phyloP scores from a whole-genome alignment of 2,797 vertebrate species.

The Sebastolobus alascanus region DNA sequence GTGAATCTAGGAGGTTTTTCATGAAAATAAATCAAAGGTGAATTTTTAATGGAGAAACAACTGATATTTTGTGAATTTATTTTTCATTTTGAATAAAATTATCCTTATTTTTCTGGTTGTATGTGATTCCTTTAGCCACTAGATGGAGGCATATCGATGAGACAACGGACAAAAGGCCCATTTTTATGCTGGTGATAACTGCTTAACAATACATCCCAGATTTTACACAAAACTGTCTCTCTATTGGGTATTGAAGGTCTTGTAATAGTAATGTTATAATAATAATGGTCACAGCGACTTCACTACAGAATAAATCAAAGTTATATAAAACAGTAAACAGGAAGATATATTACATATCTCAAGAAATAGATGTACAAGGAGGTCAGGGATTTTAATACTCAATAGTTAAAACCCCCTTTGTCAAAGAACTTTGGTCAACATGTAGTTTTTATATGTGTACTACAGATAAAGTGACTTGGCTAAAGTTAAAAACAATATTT shows the following conservation, averaged over 20 bases:
- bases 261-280: neutral
- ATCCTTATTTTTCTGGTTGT: neutral
- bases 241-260: neutral
- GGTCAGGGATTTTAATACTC: neutral
- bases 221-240: neutral
- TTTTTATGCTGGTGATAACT: neutral
- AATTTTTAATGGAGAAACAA: neutral
- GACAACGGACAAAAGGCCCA: neutral
- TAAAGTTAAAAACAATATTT: too few species aligned
- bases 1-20: neutral
- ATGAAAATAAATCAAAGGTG: neutral
- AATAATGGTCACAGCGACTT: neutral
- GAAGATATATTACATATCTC: neutral
- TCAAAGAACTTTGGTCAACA: neutral
- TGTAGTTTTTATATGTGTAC: too few species aligned
- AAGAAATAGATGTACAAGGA: neutral
- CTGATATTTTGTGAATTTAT: neutral
- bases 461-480: too few species aligned
- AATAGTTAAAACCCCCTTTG: neutral
- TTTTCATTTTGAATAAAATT: conserved; percentile 2
- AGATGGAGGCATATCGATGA: conserved; percentile 66
- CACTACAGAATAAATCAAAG: neutral
- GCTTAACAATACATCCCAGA: neutral
- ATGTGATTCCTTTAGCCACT: conserved; percentile 50
- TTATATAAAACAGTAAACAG: neutral